phyloP scores from a whole-genome alignment of 2,888 invertebrate genomes.

The Nephrotoma appendiculata region DNA sequence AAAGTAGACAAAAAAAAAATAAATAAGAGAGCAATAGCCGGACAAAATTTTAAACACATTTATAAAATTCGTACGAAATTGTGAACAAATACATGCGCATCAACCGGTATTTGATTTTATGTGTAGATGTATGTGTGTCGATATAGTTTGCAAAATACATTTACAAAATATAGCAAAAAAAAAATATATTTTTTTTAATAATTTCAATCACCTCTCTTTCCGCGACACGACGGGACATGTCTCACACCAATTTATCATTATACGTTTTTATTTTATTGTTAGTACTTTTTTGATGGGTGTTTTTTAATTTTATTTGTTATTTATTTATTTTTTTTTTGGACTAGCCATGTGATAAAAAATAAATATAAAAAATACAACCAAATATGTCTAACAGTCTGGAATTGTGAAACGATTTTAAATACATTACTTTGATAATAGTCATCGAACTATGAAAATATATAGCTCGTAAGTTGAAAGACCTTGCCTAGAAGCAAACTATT shows the following conservation, averaged over 20 bases:
- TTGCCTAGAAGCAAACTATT: not conserved
- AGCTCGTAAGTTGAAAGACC: not conserved
- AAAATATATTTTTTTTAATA: not conserved
- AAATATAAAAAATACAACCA: not conserved
- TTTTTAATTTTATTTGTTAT: not conserved
- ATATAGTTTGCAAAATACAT: not conserved
- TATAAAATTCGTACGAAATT: not conserved
- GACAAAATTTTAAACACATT: not conserved
- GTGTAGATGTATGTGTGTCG: not conserved
- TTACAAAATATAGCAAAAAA: not conserved
- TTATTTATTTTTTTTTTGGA: not conserved
- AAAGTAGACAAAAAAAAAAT: not conserved
- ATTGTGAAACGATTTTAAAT: not conserved
- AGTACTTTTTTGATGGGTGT: not conserved
- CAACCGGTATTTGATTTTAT: not conserved
- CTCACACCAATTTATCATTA: conserved; percentile 2
- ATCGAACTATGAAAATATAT: not conserved
- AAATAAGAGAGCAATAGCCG: conserved; percentile 5
- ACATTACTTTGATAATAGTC: not conserved
- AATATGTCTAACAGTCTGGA: not conserved
- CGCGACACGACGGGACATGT: conserved; percentile 2
- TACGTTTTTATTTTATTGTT: not conserved
- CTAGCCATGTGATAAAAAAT: not conserved
- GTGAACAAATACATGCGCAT: not conserved
- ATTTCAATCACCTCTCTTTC: conserved; percentile 3